phyloP scores from a whole-genome alignment of 2,113 vertebrate species.

The Progne subis region DNA sequence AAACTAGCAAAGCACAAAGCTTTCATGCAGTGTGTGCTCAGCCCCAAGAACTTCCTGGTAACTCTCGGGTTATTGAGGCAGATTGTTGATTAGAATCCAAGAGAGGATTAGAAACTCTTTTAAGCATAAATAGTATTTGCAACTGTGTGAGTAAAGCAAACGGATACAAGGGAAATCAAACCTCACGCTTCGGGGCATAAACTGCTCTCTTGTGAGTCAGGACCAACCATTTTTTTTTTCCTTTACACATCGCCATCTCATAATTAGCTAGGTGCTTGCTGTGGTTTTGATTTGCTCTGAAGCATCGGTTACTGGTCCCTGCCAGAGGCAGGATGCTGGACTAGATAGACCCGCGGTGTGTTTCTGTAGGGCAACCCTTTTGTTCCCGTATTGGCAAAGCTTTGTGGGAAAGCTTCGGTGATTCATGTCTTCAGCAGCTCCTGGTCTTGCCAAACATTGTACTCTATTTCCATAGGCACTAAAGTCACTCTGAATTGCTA shows the following conservation, averaged over 20 bases:
- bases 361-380: constrained; percentile 50
- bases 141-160: constrained; percentile 63
- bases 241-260: neutral
- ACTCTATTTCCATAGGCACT: constrained; percentile 22
- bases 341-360: neutral
- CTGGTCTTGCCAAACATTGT: neutral
- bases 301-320: constrained; percentile 7
- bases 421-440: constrained; percentile 16
- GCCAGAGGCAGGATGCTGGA: neutral
- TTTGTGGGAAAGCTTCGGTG: constrained; percentile 28
- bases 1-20: constrained; percentile 33
- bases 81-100: constrained; percentile 67
- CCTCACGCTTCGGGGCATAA: constrained; percentile 56
- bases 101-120: constrained; percentile 67
- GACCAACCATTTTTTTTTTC: constrained; percentile 14
- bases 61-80: constrained; percentile 53
- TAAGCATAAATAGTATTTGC: constrained; percentile 63
- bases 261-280: constrained; percentile 55
- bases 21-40: neutral
- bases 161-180: constrained; percentile 67
- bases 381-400: constrained; percentile 16
- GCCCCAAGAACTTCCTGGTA: constrained; percentile 56
- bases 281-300: constrained; percentile 58
- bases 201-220: constrained; percentile 67
- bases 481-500: neutral